phyloP scores from a whole-genome alignment of 2,888 invertebrate genomes.

The Sphaeridia pumilis region DNA sequence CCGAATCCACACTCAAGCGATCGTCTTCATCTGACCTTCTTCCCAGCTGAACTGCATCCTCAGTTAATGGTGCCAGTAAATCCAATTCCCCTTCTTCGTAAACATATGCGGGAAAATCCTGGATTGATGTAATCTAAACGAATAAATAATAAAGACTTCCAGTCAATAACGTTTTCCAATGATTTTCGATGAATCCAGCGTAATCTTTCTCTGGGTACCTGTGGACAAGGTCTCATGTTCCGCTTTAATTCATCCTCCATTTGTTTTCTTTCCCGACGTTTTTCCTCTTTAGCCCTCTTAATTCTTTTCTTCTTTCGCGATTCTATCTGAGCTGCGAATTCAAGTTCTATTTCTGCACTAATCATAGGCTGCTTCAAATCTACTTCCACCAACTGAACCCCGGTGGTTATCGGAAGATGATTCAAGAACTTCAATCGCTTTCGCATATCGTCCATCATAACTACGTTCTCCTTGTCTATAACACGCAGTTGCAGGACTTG shows the following conservation, averaged over 20 bases:
- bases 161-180: too few species aligned
- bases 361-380: constrained; percentile 62
- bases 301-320: constrained; percentile 57
- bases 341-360: constrained; percentile 51
- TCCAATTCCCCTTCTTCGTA: constrained; percentile 4
- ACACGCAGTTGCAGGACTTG: constrained; percentile 59
- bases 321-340: constrained; percentile 55
- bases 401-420: constrained; percentile 81
- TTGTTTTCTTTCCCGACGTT: constrained; percentile 63
- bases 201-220: too few species aligned
- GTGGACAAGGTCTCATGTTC: constrained; percentile 13
- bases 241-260: constrained; percentile 55
- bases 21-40: too few species aligned
- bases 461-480: constrained; percentile 73
- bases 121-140: constrained; percentile 17
- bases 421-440: constrained; percentile 61
- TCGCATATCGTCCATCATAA: constrained; percentile 71
- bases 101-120: constrained; percentile 15
- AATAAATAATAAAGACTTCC: background rate
- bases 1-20: background rate
- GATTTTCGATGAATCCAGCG: too few species aligned
- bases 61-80: background rate
- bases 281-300: constrained; percentile 63
- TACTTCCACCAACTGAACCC: constrained; percentile 81
- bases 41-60: too few species aligned